Conservation (phyloP, 2,797 vertebrate species). For the Poeciliopsis paucimaculata region DNA sequence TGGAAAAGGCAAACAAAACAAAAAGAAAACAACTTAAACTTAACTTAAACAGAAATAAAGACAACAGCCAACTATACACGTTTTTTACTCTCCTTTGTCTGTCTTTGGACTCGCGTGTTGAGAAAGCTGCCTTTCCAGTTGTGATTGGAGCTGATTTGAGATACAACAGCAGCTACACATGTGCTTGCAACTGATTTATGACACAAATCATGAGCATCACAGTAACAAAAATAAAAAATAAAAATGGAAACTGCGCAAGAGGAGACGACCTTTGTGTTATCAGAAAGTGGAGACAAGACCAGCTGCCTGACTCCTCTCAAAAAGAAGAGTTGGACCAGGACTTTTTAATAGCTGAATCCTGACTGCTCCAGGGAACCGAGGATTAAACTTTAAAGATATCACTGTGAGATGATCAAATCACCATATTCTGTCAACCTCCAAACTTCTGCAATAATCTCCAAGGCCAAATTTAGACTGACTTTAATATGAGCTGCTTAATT, state of each 20-base stretch:
- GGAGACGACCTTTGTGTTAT: conserved; percentile 40
- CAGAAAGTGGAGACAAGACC: conserved; percentile 22
- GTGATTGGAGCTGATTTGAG: conserved; percentile 3
- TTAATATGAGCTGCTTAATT: not conserved
- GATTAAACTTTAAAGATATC: not conserved
- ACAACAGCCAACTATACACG: not conserved
- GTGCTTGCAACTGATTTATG: conserved; percentile 4
- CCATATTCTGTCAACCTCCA: not conserved
- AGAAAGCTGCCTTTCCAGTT: conserved; percentile 4
- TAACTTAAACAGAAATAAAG: not conserved
- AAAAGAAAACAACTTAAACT: conserved; percentile 14
- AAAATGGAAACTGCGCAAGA: conserved; percentile 12
- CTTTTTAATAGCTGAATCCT: not conserved
- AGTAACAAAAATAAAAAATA: not conserved
- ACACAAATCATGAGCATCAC: not conserved
- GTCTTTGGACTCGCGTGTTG: not conserved
- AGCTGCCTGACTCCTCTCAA: conserved; percentile 28
- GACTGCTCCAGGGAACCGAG: not conserved
- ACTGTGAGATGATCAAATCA: not conserved
- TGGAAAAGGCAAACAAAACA: conserved; percentile 24
- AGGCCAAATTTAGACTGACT: not conserved
- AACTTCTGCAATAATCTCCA: not conserved
- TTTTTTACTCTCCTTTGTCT: not conserved
- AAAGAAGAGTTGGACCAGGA: not conserved
- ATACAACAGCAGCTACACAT: not conserved